A percentile compares a stretch with the other conserved stretches of the same genome.
phyloP scores from a whole-genome alignment of 2,113 vertebrate genomes.

The Sisor rabdophorus region DNA sequence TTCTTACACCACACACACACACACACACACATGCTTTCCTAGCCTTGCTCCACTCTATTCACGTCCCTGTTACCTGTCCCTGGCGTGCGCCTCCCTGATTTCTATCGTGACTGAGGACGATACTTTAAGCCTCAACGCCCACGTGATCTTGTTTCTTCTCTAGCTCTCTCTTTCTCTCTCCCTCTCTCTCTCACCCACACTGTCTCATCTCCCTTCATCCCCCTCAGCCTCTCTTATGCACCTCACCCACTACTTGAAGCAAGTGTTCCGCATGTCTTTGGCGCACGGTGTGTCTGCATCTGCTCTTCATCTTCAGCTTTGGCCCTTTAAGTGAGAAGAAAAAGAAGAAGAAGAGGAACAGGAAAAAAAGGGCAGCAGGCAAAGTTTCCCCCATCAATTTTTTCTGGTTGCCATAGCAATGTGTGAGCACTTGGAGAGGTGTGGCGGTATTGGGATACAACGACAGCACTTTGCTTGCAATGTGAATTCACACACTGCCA shows the following conservation, averaged over 20 bases:
- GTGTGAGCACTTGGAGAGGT: conserved; percentile 50
- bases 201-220: neutral
- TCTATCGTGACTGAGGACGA: conserved; percentile 53
- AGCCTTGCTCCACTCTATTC: conserved; percentile 5
- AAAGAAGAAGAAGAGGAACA: neutral
- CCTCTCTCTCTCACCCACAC: conserved; percentile 5
- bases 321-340: conserved; percentile 41
- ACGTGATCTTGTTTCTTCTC: conserved; percentile 30
- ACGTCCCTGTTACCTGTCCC: conserved; percentile 40
- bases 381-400: conserved; percentile 55
- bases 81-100: conserved; percentile 41
- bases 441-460: conserved; percentile 53
- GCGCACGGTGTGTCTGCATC: conserved; percentile 25
- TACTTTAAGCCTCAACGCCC: conserved; percentile 46
- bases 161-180: conserved; percentile 9
- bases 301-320: conserved; percentile 33
- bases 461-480: conserved; percentile 49
- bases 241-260: conserved; percentile 21
- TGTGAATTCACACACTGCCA: conserved; percentile 52
- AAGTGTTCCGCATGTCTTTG: conserved; percentile 17
- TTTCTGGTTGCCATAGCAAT: conserved; percentile 54
- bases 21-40: conserved; percentile 7
- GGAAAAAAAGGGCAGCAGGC: conserved; percentile 22
- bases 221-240: conserved; percentile 5
- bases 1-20: conserved; percentile 11